Conservation (phyloP, 1,140 invertebrate species). For the Cepaea nemoralis region DNA sequence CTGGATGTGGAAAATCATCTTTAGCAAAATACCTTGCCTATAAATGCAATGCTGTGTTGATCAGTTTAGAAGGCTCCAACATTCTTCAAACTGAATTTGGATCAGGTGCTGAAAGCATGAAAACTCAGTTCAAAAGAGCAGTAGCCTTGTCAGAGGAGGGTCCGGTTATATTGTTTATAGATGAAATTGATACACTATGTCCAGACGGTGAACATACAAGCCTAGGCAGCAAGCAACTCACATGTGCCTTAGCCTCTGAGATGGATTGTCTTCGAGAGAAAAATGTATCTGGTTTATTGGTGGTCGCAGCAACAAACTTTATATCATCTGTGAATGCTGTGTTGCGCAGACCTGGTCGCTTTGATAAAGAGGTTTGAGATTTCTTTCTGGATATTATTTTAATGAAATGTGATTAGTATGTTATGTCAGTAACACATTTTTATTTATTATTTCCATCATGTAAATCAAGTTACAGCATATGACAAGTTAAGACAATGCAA, state of each 20-base stretch:
- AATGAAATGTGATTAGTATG: background rate
- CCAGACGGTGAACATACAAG: constrained; percentile 45
- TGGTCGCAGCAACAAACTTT: constrained; percentile 67
- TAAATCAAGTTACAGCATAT: constrained; percentile 7
- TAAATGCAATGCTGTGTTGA: constrained; percentile 54
- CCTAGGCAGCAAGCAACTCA: constrained; percentile 44
- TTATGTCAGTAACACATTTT: background rate
- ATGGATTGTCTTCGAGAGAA: constrained; percentile 53
- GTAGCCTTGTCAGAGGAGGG: constrained; percentile 57
- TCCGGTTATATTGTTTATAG: constrained; percentile 65
- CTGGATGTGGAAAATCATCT: constrained; percentile 68
- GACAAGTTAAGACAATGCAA: background rate
- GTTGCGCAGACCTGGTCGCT: constrained; percentile 61
- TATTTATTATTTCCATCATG: constrained; percentile 20
- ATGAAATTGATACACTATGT: constrained; percentile 68
- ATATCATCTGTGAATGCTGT: constrained; percentile 56
- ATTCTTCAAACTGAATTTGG: constrained; percentile 62
- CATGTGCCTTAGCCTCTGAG: constrained; percentile 52
- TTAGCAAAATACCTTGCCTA: constrained; percentile 56
- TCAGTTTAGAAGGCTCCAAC: constrained; percentile 63
- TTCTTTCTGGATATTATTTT: background rate
- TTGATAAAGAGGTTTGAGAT: constrained; percentile 65
- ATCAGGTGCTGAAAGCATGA: constrained; percentile 62
- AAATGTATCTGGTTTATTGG: constrained; percentile 49
- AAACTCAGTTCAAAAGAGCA: constrained; percentile 57